phyloP scores from a whole-genome alignment of 1,140 invertebrate species.

The Trichonephila clavata region DNA sequence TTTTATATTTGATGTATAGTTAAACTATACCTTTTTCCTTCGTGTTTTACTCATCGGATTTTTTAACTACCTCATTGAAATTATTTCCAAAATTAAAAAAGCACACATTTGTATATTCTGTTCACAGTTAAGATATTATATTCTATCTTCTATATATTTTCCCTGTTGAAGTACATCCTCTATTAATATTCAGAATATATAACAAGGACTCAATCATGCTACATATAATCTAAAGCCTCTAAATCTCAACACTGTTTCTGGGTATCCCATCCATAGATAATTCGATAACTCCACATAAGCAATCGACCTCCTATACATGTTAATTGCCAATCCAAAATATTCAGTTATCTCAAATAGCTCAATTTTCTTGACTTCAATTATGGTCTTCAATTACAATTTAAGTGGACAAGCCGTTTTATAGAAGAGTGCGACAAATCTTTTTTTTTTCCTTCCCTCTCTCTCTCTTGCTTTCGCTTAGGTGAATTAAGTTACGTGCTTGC shows the following conservation, averaged over 20 bases:
- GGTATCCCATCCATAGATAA: neutral
- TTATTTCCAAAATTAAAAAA: no score
- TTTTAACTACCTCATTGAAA: no score
- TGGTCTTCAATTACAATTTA: conserved; percentile 32
- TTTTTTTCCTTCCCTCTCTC: neutral
- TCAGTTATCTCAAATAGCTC: conserved; percentile 38
- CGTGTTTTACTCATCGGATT: no score
- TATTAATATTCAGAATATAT: no score
- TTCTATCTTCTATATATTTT: no score
- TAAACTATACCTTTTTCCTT: no score
- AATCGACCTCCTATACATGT: conserved; percentile 10
- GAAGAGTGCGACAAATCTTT: conserved; percentile 21
- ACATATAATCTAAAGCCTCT: no score
- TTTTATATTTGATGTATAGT: no score
- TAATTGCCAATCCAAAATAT: conserved; percentile 33
- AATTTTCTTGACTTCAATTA: conserved; percentile 49
- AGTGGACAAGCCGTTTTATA: conserved; percentile 29
- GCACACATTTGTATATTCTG: no score
- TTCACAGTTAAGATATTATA: no score
- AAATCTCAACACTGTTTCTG: neutral
- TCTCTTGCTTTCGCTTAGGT: neutral
- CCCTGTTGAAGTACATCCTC: no score
- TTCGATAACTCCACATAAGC: neutral
- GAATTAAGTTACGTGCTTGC: conserved; percentile 51
- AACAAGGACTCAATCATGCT: no score